These are phyloP conservation scores for Bradypus variegatus DNA, from an alignment of 2,797 vertebrate species.

Conservation along the genomic window DNA sequence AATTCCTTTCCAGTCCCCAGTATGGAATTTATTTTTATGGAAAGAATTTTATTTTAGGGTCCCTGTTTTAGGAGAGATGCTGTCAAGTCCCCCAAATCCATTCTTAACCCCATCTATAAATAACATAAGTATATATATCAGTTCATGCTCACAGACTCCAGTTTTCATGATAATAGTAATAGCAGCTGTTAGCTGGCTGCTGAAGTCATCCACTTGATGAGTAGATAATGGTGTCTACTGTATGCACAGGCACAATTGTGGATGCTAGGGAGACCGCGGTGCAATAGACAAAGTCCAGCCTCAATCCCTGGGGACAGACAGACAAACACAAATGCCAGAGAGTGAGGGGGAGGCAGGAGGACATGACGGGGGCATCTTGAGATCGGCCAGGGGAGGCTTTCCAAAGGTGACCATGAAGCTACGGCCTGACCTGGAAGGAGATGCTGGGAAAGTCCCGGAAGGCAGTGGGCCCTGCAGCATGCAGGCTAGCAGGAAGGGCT, in stretches of 20 bases:
- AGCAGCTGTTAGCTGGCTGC: neutral
- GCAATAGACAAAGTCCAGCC: neutral
- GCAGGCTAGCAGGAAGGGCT: neutral
- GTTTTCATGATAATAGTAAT: neutral
- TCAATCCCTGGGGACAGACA: neutral
- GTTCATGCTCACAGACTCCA: neutral
- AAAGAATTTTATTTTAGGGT: neutral
- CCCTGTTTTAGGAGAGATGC: neutral
- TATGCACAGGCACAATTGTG: neutral
- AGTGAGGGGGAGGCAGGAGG: too few species aligned
- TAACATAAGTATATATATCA: neutral
- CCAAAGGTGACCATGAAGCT: neutral
- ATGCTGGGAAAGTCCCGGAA: neutral
- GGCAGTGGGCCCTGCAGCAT: neutral
- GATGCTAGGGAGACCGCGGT: neutral
- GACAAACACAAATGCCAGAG: too few species aligned
- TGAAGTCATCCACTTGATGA: neutral
- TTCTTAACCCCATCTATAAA: neutral
- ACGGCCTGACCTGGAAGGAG: neutral
- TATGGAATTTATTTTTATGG: too few species aligned
- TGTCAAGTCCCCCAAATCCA: neutral
- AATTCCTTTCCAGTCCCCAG: neutral
- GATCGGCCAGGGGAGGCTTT: neutral
- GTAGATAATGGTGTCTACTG: neutral
- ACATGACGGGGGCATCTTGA: fast-evolving